These are phyloP conservation scores for Metellina segmentata DNA, from an alignment of 2,888 invertebrate genomes.

Conservation along the genomic window DNA sequence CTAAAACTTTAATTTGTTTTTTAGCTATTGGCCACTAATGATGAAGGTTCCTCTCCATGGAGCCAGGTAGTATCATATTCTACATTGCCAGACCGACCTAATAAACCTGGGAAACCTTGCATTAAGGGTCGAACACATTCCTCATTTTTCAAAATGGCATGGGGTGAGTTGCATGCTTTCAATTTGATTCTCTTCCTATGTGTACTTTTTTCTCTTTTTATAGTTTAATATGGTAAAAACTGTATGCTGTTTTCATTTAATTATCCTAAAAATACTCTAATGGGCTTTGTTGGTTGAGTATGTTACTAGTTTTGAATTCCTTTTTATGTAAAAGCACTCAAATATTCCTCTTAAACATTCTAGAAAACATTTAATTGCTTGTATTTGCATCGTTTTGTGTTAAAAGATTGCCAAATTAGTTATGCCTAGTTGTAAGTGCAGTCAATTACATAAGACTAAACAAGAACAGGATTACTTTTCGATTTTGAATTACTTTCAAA, in stretches of 20 bases:
- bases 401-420: no score
- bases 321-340: no score
- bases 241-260: not conserved
- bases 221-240: not conserved
- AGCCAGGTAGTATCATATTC: slow-evolving; percentile 89
- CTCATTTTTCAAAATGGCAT: slow-evolving; percentile 89
- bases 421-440: no score
- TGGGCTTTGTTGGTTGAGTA: not conserved
- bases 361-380: no score
- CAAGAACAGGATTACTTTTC: no score
- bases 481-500: no score
- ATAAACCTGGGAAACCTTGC: slow-evolving; percentile 88
- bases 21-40: slow-evolving; percentile 86
- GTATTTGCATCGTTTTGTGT: no score
- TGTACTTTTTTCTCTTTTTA: not conserved
- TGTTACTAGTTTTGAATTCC: not conserved
- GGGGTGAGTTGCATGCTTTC: slow-evolving; percentile 83
- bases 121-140: slow-evolving; percentile 91
- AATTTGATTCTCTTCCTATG: not conserved
- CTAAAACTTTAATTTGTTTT: not conserved
- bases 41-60: slow-evolving; percentile 92
- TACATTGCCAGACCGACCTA: slow-evolving; percentile 90
- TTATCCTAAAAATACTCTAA: not conserved
- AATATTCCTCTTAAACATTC: no score
- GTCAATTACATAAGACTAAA: no score